Evolutionary conservation across 2,888 invertebrate genomes (phyloP), one percentile per base, ranked within the genome.

Genomic region (Phorcus lineatus): DNA sequence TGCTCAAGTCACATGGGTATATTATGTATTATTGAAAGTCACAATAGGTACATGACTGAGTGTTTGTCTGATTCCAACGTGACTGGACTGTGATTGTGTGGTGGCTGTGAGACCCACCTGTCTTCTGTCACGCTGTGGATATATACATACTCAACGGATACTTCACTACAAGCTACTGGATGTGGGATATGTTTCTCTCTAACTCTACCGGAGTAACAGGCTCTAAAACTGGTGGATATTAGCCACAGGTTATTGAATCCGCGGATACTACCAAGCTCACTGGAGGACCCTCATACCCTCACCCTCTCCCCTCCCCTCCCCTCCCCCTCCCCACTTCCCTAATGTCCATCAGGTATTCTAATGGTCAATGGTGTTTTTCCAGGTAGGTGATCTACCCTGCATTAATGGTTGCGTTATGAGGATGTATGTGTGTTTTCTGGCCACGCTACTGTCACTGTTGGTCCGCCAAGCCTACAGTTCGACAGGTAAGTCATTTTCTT

Each of bases 371-470:
- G 28, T 28, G 52, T 75, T 75, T 47, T 75, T 52, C 75, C 82
- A 86, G 86, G 86, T 86, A 86, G 84, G 82, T 82, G 84, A 80
- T 67, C 77, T 79, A 79, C 83, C 70, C 53, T 54, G 83, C 80
- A 80, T 83, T 84, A 82, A 83, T 83, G 81, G 76, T 79, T 79
- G 79, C 81, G 79, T 81, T 81, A 81, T 81, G 81, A 79, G 81
- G 81, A 78, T 79, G 76, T 79, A 78, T 79, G 78, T 79, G 76
- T 67, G 79, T 78, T 66, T 78, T 36, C 78, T 81, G 81, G 74
- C 78, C 47, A 52, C 75, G 70, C 81, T 81, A 76, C 75, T 79
- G 67, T 75, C 52, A n/a, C 40, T 76, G 31, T 55, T 76, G 62
- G 47, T 81, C 75, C 28, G 55, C 28, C 55, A n/a, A 55, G 76